A percentile compares a stretch with the other conserved stretches of the same genome.
phyloP scores from a whole-genome alignment of 2,797 vertebrate genomes.

The Notolepis coatsorum region DNA sequence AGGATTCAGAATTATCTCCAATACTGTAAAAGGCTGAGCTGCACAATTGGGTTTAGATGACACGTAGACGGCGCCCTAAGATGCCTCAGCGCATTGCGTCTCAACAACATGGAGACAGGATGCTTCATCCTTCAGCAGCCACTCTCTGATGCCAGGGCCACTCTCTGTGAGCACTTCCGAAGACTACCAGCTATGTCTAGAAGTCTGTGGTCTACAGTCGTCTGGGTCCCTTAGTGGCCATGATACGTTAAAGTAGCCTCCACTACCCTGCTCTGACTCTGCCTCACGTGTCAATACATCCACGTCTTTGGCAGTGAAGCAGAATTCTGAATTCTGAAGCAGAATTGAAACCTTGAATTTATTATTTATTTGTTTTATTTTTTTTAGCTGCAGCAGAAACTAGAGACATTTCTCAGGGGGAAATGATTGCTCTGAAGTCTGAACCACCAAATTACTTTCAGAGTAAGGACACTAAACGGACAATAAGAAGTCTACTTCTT shows the following conservation, averaged over 20 bases:
- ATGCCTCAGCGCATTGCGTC: no score
- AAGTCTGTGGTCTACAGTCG: not conserved
- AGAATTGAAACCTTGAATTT: no score
- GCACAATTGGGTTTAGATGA: no score
- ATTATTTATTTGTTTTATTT: not conserved
- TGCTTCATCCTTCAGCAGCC: conserved; percentile 27
- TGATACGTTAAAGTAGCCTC: conserved; percentile 41
- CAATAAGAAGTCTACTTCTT: conserved; percentile 53
- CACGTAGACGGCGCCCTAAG: no score
- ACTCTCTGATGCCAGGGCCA: conserved; percentile 15
- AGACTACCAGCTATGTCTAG: no score
- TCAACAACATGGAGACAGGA: conserved; percentile 18
- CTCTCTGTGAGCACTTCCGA: no score
- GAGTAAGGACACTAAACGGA: conserved; percentile 42
- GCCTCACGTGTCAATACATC: conserved; percentile 7
- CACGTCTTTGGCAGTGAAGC: conserved; percentile 8
- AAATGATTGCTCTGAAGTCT: conserved; percentile 10
- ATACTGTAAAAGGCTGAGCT: no score
- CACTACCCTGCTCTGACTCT: not conserved
- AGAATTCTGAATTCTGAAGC: conserved; percentile 21
- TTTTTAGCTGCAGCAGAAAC: not conserved
- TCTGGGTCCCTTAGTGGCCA: conserved; percentile 25
- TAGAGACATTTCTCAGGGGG: not conserved
- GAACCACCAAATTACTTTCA: conserved; percentile 34
- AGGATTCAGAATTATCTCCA: no score